Conservation (phyloP, 2,797 vertebrate species). For the Poeciliopsis presidionis region DNA sequence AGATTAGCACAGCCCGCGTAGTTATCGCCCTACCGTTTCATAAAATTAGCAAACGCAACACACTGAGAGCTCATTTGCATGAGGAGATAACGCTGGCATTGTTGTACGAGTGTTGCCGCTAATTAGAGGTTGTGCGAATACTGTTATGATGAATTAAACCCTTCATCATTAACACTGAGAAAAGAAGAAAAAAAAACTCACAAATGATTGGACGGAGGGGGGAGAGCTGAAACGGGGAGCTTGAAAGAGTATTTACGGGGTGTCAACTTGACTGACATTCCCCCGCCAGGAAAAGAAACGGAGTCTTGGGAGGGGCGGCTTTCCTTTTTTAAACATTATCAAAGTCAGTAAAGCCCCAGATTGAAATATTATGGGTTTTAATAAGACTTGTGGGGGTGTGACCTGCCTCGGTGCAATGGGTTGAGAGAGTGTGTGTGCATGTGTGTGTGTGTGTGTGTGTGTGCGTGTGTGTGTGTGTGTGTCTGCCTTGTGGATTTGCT, state of each 20-base stretch:
- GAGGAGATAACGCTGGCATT: slow-evolving; percentile 81
- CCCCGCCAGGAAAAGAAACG: slow-evolving; percentile 32
- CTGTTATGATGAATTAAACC: slow-evolving; percentile 85
- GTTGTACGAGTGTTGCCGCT: slow-evolving; percentile 82
- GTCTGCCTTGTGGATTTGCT: slow-evolving; percentile 31
- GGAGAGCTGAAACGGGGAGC: slow-evolving; percentile 63
- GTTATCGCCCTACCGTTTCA: slow-evolving; percentile 79
- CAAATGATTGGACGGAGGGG: slow-evolving; percentile 75
- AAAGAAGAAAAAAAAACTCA: slow-evolving; percentile 50
- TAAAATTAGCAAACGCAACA: slow-evolving; percentile 81
- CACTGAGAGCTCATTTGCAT: slow-evolving; percentile 84
- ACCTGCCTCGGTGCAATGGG: slow-evolving; percentile 58
- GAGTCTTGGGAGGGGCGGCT: slow-evolving; percentile 53
- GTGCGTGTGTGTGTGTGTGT: slow-evolving; percentile 12
- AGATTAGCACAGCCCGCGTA: slow-evolving; percentile 77
- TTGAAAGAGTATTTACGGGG: slow-evolving; percentile 75
- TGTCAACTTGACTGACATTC: slow-evolving; percentile 76
- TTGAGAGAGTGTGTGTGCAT: not conserved
- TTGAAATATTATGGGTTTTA: slow-evolving; percentile 77
- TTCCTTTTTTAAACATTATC: slow-evolving; percentile 64
- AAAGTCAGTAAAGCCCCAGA: slow-evolving; percentile 68
- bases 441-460: no score
- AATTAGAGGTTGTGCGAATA: slow-evolving; percentile 83
- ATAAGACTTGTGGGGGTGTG: slow-evolving; percentile 67
- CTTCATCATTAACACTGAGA: slow-evolving; percentile 83